Conservation (phyloP, 1,140 invertebrate species). For the Conus betulinus region DNA sequence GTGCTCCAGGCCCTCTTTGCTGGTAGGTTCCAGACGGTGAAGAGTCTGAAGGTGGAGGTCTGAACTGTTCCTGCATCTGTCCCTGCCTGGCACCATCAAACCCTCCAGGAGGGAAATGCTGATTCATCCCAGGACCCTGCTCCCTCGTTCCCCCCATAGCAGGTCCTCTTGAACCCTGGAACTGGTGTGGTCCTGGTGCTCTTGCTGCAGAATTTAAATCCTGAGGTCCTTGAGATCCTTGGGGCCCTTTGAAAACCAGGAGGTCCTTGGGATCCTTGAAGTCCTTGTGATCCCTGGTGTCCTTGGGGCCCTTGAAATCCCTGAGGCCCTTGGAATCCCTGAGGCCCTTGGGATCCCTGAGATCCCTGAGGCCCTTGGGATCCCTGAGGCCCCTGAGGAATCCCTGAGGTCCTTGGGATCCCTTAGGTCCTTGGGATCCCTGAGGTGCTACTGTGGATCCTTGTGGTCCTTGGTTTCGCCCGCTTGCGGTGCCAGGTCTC, state of each 20-base stretch:
- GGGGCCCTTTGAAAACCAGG: background rate
- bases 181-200: background rate
- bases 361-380: too few species aligned
- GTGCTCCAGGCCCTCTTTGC: background rate
- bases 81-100: background rate
- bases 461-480: background rate
- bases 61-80: slow-evolving; percentile 4
- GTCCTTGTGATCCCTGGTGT: too few species aligned
- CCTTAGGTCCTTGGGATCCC: background rate
- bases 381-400: too few species aligned
- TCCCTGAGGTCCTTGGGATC: background rate
- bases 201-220: background rate
- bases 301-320: too few species aligned
- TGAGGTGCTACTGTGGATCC: background rate
- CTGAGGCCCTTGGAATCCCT: too few species aligned
- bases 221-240: background rate
- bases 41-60: background rate
- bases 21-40: slow-evolving; percentile 1
- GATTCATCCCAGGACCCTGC: background rate
- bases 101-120: background rate
- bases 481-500: background rate
- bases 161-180: background rate
- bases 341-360: too few species aligned
- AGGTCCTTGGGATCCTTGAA: too few species aligned
- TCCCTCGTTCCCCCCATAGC: background rate